These are phyloP conservation scores for Synanthedon myopaeformis DNA, from an alignment of 2,888 invertebrate genomes.

Conservation along the genomic window DNA sequence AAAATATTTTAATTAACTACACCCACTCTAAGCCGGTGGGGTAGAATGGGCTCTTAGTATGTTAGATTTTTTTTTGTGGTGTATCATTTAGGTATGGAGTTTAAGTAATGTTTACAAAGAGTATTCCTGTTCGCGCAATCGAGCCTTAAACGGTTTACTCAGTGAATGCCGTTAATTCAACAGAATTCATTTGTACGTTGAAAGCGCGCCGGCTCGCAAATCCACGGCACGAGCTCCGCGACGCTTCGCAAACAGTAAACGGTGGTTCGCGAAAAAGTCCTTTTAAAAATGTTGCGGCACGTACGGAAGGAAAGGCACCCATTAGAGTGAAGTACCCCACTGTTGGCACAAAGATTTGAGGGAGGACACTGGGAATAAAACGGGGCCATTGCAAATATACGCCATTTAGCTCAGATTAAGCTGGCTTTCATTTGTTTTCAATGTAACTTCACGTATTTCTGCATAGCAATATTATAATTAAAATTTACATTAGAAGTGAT, in stretches of 20 bases:
- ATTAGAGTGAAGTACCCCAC: slow-evolving; percentile 62
- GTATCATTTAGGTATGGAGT: no score
- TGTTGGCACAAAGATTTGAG: slow-evolving; percentile 67
- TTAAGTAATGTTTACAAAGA: no score
- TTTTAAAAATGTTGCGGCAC: slow-evolving; percentile 70
- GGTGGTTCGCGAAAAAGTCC: slow-evolving; percentile 65
- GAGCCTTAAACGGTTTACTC: slow-evolving; percentile 33
- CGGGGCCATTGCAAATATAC: slow-evolving; percentile 3
- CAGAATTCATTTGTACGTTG: slow-evolving; percentile 57
- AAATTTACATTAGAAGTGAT: no score
- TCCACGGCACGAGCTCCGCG: slow-evolving; percentile 18
- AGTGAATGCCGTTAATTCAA: slow-evolving; percentile 48
- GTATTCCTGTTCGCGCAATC: background rate
- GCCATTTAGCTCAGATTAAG: slow-evolving; percentile 2
- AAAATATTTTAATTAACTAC: no score
- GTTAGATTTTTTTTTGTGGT: no score
- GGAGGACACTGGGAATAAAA: slow-evolving; percentile 33
- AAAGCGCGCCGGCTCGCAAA: slow-evolving; percentile 49
- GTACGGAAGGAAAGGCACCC: slow-evolving; percentile 60
- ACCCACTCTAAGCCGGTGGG: no score
- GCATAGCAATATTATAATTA: no score
- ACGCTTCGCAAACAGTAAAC: slow-evolving; percentile 43
- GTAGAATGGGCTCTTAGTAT: no score
- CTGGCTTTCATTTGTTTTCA: no score
- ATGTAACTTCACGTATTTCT: no score